A percentile compares a stretch with the other conserved stretches of the same genome.
Evolutionary conservation across 2,797 vertebrate genomes (phyloP).

Genomic region (Orientallactaga sibirica): DNA sequence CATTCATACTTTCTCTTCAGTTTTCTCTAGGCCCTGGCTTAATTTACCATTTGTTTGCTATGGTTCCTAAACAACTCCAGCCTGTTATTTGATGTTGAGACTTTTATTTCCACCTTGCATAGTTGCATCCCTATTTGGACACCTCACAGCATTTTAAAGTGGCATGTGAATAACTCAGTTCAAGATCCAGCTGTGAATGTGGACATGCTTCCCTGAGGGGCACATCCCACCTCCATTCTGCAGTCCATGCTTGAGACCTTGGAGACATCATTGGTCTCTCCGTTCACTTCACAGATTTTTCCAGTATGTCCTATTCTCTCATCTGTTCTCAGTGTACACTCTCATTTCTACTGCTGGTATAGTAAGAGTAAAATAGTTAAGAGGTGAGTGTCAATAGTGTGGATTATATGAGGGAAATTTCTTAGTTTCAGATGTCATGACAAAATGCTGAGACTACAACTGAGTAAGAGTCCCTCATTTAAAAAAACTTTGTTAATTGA

Average conservation of each 20-base stretch:
- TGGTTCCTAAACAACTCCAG: constrained; percentile 3
- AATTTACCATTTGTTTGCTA: background rate
- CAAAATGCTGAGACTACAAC: background rate
- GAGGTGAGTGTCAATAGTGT: background rate
- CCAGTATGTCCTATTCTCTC: background rate
- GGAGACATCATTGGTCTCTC: background rate
- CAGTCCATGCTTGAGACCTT: background rate
- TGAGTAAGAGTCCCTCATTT: background rate
- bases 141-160: background rate
- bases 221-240: background rate
- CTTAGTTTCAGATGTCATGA: background rate
- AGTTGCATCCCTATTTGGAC: background rate
- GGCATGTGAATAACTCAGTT: background rate
- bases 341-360: background rate
- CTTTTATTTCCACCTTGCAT: background rate
- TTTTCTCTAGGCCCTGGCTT: background rate
- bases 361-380: too few relatives aligned
- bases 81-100: background rate
- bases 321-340: background rate
- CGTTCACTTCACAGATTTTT: background rate
- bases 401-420: background rate
- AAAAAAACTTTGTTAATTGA: too few relatives aligned
- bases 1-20: background rate
- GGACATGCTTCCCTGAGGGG: background rate
- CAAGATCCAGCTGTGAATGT: background rate